A percentile compares a stretch with the other conserved stretches of the same genome.
phyloP scores from a whole-genome alignment of 2,113 vertebrate genomes.

The Felis chaus region DNA sequence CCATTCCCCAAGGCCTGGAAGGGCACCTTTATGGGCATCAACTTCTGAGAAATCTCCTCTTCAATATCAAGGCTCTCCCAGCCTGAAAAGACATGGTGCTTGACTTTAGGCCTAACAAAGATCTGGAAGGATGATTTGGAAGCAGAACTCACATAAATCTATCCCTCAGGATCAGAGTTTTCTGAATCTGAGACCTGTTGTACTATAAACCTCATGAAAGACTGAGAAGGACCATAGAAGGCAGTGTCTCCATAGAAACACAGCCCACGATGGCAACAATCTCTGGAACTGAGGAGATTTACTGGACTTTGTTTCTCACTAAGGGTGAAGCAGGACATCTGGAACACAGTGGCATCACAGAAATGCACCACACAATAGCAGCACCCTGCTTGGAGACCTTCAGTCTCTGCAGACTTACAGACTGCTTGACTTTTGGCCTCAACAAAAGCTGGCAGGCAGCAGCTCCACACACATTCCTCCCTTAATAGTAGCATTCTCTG shows the following conservation, averaged over 20 bases:
- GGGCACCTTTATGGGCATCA: not conserved
- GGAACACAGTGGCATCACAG: not conserved
- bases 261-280: rapidly evolving
- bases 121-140: not conserved
- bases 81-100: constrained; percentile 42
- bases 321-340: not conserved
- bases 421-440: not conserved
- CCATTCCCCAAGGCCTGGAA: not conserved
- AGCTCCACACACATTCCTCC: not conserved
- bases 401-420: not conserved
- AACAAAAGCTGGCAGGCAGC: not conserved
- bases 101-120: constrained; percentile 15
- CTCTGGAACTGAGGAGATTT: not conserved
- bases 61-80: constrained; percentile 10
- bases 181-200: not conserved
- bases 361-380: not conserved
- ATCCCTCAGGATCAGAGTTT: not conserved
- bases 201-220: not conserved
- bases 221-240: not conserved
- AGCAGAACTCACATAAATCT: not conserved
- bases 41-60: not conserved
- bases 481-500: not conserved
- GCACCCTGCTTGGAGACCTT: too few species aligned
- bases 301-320: not conserved
- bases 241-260: not conserved